Base-by-base conservation (phyloP, 2,797 vertebrate genomes). In the Lagodon rhomboides region DNA sequence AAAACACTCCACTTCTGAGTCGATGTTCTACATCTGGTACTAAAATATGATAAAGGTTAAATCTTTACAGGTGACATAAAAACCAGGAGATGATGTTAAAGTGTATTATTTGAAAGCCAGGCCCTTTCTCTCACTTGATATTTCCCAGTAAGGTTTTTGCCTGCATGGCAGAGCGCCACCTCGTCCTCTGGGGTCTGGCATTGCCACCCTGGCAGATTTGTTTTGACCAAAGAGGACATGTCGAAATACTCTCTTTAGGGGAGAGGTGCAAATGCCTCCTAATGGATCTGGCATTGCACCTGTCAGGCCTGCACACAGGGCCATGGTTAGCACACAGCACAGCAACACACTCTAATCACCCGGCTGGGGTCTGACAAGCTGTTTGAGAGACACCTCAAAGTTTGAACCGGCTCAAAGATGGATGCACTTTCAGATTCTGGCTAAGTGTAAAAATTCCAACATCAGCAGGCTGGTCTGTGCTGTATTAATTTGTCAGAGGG, bases 251-350 rank as follows among this genome's bases (percentile, higher is more conserved):
- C 70, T 72, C 66, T 77, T 77, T 82, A 78, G 77, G 67, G 75
- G 60, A 82, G 82, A 82, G 80, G 80, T 80, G 88, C 87, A 90
- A 88, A 88, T 68, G 68, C 72, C 72, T 76, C 65, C 58, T 76
- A 69, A 79, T 91, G 84, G 85, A 73, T 77, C 76, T 83, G 87
- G 64, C 60, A 49, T 69, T 71, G 82, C 86, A 89, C 75, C 75
- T 71, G 77, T 83, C 85, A 76, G 63, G 46, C 68, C 46, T 79
- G 75, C 78, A 82, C 82, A 81, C 66, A 22, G 20, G 80, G 75
- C 78, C 75, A 77, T 60, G 54, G 47, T 79, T 63, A 71, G 60
- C 67, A 71, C 25, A 68, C 41, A 69, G 70, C 70, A 30, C 60
- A 83, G 67, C 61, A 69, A 65, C 72, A 69, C 16, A 43, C 54